Base-by-base conservation (phyloP, 1,140 invertebrate species). In the Dinoponera quadriceps region DNA sequence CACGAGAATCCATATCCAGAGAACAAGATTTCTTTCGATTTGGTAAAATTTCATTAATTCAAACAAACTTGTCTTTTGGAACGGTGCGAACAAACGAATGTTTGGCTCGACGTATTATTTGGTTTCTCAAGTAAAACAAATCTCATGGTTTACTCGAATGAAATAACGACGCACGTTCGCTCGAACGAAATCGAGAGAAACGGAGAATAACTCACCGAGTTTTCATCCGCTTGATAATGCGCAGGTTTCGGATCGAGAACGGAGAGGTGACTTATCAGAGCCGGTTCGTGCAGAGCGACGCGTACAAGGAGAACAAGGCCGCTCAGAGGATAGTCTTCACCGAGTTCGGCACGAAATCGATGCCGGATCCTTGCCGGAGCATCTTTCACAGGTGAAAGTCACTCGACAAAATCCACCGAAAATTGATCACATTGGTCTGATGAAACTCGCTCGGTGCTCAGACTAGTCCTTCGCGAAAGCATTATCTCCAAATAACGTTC, bases 181-280 rank as follows among this genome's bases (percentile, higher is more conserved):
- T 33, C 33, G 14, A 20, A 29, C 2, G 16, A 16, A 18, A 48
- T 27, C 25, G 13, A 51, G 5, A 2, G 5, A 33, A 33, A 20
- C 14, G 16, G 0, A 16, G 0, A 33, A 27, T 2, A 33, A 33
- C 27, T 3, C 48, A 57, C 29, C 27, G 27, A 33, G 5, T 13
- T 44, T 7, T 55, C 68, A n/a, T n/a, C n/a, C n/a, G n/a, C n/a
- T n/a, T n/a, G n/a, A 60, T 16, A 22, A 55, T 33, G 49, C 83
- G 68, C 87, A 97, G 97, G 87, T 98, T 98, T 91, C 94, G 94
- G 49, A 97, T 98, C 57, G 92, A 94, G 29, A 93, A 96, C 71
- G 97, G 97, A 0, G 93, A 94, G n/a, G 96, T 97, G 0, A 97
- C 96, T 0, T 99, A 98, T 92, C 97, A 98, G 90, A 97, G 96